These are phyloP conservation scores for Premnoplex brunnescens DNA, from an alignment of 2,797 vertebrate species.

Conservation along the genomic window DNA sequence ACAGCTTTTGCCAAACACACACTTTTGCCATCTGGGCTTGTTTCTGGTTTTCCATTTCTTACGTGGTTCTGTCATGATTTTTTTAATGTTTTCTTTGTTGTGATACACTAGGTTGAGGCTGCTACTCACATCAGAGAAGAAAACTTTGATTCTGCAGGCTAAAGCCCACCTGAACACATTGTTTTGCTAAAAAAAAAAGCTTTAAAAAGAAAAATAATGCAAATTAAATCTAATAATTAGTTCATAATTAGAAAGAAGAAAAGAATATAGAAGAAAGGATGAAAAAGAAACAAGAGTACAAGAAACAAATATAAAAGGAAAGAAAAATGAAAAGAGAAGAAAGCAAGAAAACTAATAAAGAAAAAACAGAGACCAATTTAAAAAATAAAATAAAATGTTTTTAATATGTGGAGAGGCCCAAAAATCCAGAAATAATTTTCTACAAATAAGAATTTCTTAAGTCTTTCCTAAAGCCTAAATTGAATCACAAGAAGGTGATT, in stretches of 20 bases:
- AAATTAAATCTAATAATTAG: neutral
- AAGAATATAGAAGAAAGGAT: neutral
- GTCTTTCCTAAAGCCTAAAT: neutral
- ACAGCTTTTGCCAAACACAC: neutral
- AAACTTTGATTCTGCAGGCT: neutral
- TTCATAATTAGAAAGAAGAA: neutral
- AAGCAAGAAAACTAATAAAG: neutral
- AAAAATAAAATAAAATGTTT: neutral
- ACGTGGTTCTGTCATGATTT: neutral
- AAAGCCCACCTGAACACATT: neutral
- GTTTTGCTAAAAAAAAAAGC: neutral
- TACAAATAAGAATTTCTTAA: neutral
- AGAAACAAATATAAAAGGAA: neutral
- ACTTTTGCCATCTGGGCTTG: conserved; percentile 3
- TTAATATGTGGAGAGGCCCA: neutral
- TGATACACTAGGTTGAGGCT: neutral
- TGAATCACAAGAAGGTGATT: neutral
- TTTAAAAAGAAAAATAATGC: neutral
- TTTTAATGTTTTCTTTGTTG: neutral
- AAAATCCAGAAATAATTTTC: neutral
- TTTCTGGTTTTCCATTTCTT: neutral
- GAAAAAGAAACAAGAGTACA: neutral
- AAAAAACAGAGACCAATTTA: neutral
- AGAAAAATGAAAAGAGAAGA: neutral
- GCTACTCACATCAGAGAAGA: neutral